These are phyloP conservation scores for Corythornis vintsioides DNA, from an alignment of 2,113 vertebrate genomes.

Conservation along the genomic window DNA sequence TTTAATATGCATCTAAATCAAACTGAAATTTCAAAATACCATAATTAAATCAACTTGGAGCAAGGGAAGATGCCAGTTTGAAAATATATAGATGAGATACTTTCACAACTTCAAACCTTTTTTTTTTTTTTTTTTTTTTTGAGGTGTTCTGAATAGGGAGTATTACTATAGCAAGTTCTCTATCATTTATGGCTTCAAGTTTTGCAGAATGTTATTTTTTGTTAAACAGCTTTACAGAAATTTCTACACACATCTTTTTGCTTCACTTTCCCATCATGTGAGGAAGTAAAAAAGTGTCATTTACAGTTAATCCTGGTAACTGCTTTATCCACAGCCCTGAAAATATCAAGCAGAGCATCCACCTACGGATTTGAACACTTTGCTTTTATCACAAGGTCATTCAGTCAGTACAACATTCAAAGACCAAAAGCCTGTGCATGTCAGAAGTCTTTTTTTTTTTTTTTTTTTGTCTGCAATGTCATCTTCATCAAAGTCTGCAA, in stretches of 20 bases:
- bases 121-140: background rate
- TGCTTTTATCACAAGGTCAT: constrained; percentile 27
- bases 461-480: background rate
- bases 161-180: background rate
- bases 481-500: constrained; percentile 25
- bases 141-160: background rate
- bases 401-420: background rate
- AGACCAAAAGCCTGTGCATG: background rate
- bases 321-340: background rate
- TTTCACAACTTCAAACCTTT: background rate
- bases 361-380: background rate
- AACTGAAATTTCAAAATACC: background rate
- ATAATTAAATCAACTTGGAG: background rate
- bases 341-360: background rate
- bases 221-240: background rate
- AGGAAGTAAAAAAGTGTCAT: background rate
- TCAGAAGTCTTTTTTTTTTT: background rate
- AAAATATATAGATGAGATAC: background rate
- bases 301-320: background rate
- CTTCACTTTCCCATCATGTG: background rate
- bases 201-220: background rate
- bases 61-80: background rate
- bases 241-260: rapidly evolving
- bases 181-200: background rate
- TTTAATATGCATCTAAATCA: background rate